phyloP scores from a whole-genome alignment of 2,888 invertebrate species.

The Lobophora halterata region DNA sequence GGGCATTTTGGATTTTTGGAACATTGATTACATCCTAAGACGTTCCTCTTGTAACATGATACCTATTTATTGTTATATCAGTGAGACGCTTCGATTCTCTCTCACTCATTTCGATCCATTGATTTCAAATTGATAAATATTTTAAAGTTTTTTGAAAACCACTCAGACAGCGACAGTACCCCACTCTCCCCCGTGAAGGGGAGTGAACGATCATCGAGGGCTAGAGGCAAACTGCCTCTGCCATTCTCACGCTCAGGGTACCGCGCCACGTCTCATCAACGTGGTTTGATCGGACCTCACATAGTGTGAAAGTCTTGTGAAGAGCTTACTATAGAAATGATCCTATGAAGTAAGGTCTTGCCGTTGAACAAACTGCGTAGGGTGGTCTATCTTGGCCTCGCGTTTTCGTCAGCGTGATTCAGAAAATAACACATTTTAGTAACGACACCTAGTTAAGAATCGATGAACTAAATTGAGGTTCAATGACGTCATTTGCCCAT shows the following conservation, averaged over 20 bases:
- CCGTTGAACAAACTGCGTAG: too few species aligned
- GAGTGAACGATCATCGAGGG: slow-evolving; percentile 6
- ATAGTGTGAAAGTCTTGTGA: slow-evolving; percentile 6
- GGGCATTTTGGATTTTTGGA: too few species aligned
- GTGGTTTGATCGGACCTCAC: slow-evolving; percentile 6
- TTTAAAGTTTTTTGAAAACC: too few species aligned
- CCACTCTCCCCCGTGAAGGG: slow-evolving; percentile 3
- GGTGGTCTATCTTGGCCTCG: too few species aligned
- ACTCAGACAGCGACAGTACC: slow-evolving; percentile 2
- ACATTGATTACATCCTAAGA: too few species aligned
- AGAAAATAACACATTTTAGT: not conserved
- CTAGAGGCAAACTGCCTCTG: slow-evolving; percentile 1
- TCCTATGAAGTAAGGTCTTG: slow-evolving; percentile 10
- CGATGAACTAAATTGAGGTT: not conserved
- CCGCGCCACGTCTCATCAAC: slow-evolving; percentile 7
- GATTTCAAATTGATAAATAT: too few species aligned
- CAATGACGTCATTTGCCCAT: not conserved
- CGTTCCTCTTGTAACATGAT: too few species aligned
- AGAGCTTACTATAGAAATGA: slow-evolving; percentile 11
- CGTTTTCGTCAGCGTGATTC: slow-evolving; percentile 1
- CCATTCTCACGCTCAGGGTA: slow-evolving; percentile 8
- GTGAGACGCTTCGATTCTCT: too few species aligned
- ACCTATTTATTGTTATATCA: too few species aligned
- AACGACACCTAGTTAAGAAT: slow-evolving; percentile 2
- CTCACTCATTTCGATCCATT: too few species aligned